Base-by-base conservation (phyloP, 2,797 vertebrate genomes). In the Sebastes hubbsi region DNA sequence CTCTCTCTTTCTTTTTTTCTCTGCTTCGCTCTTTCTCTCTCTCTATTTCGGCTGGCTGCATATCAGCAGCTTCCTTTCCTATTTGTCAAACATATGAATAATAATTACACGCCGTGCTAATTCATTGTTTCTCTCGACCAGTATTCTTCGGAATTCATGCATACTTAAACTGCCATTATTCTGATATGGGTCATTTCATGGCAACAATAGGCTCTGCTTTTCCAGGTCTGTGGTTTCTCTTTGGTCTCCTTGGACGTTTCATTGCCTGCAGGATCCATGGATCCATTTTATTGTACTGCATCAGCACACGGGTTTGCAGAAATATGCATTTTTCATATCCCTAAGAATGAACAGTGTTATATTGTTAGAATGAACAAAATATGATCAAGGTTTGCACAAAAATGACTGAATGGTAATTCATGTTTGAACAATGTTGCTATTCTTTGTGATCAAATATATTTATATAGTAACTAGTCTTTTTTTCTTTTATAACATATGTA, bases 41-140 rank as follows among this genome's bases (percentile, higher is more conserved):
- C 65, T 75, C 32, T 66, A 67, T 72, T 84, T 90, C 36, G 27
- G 68, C 56, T 90, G 88, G 86, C 88, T 89, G 81, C 81, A 67
- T 91, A 84, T 92, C 81, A 87, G 59, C 87, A 78, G 72, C 75
- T 87, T 81, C 81, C 78, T 72, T 83, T 85, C 82, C 77, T 85
- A 82, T 92, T 92, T 91, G 82, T 94, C 87, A 87, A 91, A 92
- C 87, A 91, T 87, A 92, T 88, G 89, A 94, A 93, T 94, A 94
- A 92, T 95, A 93, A 95, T 93, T 91, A 91, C 84, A 91, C 65
- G 87, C 82, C 72, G 64, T 85, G 81, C 84, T 91, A 90, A 91
- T 94, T 86, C 89, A 89, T 91, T 93, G 89, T 93, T 90, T 91
- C 82, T 87, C 80, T 80, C 77, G 38, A 75, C 78, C 87, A 36